Conservation (phyloP, 2,113 vertebrate genomes). For the Rousettus leschenaultii region DNA sequence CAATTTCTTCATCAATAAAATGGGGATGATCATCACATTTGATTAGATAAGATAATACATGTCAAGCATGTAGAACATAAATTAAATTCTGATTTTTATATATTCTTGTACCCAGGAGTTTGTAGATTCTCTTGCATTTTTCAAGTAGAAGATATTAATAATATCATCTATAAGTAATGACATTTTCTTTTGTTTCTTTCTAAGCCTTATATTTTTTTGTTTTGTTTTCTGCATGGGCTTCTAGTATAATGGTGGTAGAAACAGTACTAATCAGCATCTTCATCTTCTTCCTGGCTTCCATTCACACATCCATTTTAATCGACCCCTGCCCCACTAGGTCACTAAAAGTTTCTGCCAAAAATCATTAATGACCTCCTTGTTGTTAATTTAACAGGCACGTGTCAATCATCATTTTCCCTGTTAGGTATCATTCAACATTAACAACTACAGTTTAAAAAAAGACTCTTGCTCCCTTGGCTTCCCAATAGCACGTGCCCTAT, state of each 20-base stretch:
- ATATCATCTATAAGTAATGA: not conserved
- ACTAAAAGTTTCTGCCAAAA: not conserved
- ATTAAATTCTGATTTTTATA: not conserved
- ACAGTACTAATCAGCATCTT: not conserved
- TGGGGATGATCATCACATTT: not conserved
- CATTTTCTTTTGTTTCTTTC: not conserved
- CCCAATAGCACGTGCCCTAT: not conserved
- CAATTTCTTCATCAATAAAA: not conserved
- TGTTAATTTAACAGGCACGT: not conserved
- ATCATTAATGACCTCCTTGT: not conserved
- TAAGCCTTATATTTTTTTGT: not conserved
- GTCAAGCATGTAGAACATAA: not conserved
- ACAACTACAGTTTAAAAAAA: not conserved
- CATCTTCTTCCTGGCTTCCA: not conserved
- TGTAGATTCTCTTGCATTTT: constrained; percentile 7
- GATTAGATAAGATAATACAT: not conserved
- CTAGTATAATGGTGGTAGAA: not conserved
- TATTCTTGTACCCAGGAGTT: not conserved
- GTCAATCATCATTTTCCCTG: not conserved
- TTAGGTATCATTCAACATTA: not conserved
- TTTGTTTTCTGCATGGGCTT: not conserved
- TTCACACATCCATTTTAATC: not conserved
- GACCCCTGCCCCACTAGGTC: not conserved
- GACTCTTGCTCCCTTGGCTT: not conserved
- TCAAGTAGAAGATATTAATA: not conserved